Percentiles rank a stretch among this genome's conserved stretches.
Conservation (phyloP, 2,113 vertebrate species). For the Promerops cafer region DNA sequence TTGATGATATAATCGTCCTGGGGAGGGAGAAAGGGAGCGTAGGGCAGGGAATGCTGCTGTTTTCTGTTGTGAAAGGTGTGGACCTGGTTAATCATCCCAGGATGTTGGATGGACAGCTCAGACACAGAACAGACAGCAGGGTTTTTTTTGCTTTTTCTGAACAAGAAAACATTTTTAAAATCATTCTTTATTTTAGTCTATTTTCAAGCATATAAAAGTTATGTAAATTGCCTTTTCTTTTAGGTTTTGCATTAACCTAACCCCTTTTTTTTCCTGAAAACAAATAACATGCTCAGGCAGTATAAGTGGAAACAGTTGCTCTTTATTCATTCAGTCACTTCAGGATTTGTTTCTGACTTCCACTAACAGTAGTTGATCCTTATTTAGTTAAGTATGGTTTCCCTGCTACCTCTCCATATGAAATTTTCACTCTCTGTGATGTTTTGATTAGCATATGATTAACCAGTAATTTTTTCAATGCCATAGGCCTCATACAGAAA, state of each 20-base stretch:
- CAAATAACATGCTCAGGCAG: background rate
- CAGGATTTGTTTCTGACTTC: background rate
- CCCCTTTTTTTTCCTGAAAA: background rate
- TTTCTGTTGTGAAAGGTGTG: background rate
- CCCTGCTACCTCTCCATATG: background rate
- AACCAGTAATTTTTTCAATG: background rate
- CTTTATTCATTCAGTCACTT: background rate
- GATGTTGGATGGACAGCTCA: background rate
- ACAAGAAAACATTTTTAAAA: rapidly evolving
- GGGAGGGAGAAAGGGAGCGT: background rate
- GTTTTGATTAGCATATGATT: background rate
- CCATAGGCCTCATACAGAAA: background rate
- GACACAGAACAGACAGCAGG: background rate
- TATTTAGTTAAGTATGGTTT: background rate
- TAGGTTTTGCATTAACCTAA: background rate
- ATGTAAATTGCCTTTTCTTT: background rate
- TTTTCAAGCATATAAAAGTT: background rate
- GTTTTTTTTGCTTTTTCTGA: background rate
- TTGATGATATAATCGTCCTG: background rate
- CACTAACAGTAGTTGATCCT: background rate
- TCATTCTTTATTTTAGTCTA: background rate
- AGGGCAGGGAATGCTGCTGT: background rate
- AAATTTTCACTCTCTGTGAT: background rate
- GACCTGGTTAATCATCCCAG: background rate
- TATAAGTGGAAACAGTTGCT: background rate